phyloP scores from a whole-genome alignment of 2,113 vertebrate genomes.

The Eublepharis macularius region DNA sequence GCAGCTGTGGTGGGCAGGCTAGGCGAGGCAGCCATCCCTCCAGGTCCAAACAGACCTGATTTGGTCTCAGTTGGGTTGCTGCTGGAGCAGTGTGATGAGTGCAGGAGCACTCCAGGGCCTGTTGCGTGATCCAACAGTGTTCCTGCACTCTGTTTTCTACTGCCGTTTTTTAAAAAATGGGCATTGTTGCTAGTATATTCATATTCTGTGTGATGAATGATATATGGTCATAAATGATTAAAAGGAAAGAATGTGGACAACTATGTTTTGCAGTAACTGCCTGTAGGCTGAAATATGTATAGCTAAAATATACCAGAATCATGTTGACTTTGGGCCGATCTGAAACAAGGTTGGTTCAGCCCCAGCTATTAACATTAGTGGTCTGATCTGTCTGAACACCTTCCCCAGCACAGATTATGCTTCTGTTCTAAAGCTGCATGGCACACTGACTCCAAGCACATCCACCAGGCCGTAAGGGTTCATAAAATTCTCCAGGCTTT shows the following conservation, averaged over 20 bases:
- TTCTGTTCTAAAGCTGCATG: neutral
- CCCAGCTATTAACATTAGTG: neutral
- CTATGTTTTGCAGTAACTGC: neutral
- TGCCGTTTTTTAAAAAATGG: too few species aligned
- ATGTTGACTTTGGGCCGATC: neutral
- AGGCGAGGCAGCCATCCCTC: too few species aligned
- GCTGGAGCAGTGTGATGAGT: too few species aligned
- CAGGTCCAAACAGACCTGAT: too few species aligned
- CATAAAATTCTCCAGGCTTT: neutral
- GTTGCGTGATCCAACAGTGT: too few species aligned
- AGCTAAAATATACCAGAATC: neutral
- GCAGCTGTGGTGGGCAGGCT: too few species aligned
- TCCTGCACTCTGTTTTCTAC: too few species aligned
- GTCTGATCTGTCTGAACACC: neutral
- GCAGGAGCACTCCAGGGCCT: too few species aligned
- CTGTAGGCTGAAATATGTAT: neutral
- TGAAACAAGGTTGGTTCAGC: neutral
- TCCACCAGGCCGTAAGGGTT: neutral
- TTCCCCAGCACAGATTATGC: neutral
- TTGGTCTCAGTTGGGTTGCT: too few species aligned
- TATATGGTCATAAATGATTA: neutral
- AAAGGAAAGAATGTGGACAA: neutral
- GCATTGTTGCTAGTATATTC: too few species aligned
- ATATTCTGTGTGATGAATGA: too few species aligned
- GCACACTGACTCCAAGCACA: neutral